Base-by-base conservation (phyloP, 2,113 vertebrate genomes). In the Poecilia latipinna region DNA sequence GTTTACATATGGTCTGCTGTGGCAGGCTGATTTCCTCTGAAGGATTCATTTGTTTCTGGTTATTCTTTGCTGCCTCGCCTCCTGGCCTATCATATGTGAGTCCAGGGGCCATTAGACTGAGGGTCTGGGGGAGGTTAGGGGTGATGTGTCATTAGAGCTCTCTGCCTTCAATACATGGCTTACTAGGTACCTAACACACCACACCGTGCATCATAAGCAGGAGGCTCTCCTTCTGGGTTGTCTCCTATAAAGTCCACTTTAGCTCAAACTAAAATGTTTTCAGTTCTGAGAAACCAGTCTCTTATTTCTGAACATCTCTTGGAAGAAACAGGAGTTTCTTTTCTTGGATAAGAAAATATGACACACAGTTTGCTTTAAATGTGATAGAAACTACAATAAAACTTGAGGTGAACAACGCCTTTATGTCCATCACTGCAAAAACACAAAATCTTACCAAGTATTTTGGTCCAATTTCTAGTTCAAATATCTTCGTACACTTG, bases 111-210 rank as follows among this genome's bases (percentile, higher is more conserved):
- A 90, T 92, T 90, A 92, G 83, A 62, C 69, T 67, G 67, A 26
- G 78, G 83, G 80, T 83, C 67, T 64, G 72, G 72, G 54, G 71
- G 69, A 84, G 89, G 85, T 78, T 68, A 80, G 64, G 80, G 44
- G 78, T 80, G 85, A 89, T 68, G 66, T 82, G 82, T 85, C 87
- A 87, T 91, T 91, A 91, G 80, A 61, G 81, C 65, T 79, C 77
- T 69, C 66, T 75, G 76, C 76, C 75, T 83, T 67, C 39, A 6
- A 2, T 72, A 35, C 65, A 70, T 29, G 70, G 77, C 68, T 83
- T 82, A 72, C 72, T 76, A 37, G 75, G 60, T 80, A 8, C 28
- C 42, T 71, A 75, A 66, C 70, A 63, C 8, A 54, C 68, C 69
- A 35, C 74, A 42, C 63, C n/a, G 70, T 74, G 26, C 68, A 76